Evolutionary conservation across 2,797 vertebrate genomes (phyloP).

Genomic region (Aeoliscus strigatus): DNA sequence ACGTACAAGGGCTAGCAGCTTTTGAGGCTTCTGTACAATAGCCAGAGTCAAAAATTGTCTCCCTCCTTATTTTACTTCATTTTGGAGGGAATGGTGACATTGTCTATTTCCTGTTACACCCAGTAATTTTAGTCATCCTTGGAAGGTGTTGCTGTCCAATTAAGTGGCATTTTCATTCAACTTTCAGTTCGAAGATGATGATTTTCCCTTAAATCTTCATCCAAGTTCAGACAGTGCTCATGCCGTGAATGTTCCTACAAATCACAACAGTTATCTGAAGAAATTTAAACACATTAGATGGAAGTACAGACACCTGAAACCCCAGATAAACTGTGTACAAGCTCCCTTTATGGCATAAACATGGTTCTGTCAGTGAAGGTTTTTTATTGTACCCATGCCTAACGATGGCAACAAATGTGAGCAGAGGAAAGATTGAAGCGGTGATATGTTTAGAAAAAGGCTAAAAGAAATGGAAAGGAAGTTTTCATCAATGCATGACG

Average conservation of each 20-base stretch:
- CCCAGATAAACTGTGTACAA: slow-evolving; percentile 21
- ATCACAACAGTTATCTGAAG: slow-evolving; percentile 11
- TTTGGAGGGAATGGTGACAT: slow-evolving; percentile 50
- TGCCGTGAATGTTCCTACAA: slow-evolving; percentile 27
- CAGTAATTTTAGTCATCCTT: slow-evolving; percentile 47
- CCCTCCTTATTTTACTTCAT: too few relatives aligned
- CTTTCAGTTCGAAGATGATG: slow-evolving; percentile 49
- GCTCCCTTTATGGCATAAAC: slow-evolving; percentile 20
- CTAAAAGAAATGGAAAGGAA: slow-evolving; percentile 15
- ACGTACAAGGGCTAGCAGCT: too few relatives aligned
- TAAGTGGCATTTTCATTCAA: slow-evolving; percentile 62
- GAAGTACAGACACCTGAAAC: slow-evolving; percentile 9
- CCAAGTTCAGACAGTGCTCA: slow-evolving; percentile 25
- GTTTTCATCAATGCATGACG: slow-evolving; percentile 9
- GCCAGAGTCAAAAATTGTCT: too few relatives aligned
- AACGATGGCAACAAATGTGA: slow-evolving; percentile 31
- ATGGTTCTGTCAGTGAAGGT: slow-evolving; percentile 14
- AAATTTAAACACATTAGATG: slow-evolving; percentile 25
- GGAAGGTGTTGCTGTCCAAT: slow-evolving; percentile 42
- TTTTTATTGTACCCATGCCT: slow-evolving; percentile 29
- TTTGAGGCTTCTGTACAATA: too few relatives aligned
- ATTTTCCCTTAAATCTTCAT: slow-evolving; percentile 46
- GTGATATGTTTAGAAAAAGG: slow-evolving; percentile 16
- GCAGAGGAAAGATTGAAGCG: slow-evolving; percentile 15
- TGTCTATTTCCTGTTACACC: slow-evolving; percentile 53